Evolutionary conservation across 2,113 vertebrate genomes (phyloP).

Genomic region (Tetraodon nigroviridis): DNA sequence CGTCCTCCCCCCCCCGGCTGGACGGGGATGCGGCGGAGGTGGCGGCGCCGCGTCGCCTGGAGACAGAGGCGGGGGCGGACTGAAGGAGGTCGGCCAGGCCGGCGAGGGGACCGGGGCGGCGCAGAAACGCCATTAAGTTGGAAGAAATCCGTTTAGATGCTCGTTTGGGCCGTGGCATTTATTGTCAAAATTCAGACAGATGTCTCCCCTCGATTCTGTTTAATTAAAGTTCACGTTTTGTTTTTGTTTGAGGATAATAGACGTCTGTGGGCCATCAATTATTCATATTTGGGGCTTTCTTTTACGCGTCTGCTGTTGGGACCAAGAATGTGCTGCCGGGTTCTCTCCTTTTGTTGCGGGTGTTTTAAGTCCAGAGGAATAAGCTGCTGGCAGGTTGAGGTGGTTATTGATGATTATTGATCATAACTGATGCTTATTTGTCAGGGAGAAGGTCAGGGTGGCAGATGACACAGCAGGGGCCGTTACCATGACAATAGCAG

Average conservation of each 20-base stretch:
- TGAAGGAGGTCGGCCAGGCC: slow-evolving; percentile 27
- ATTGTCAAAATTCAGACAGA: too few species aligned
- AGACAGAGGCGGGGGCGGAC: slow-evolving; percentile 40
- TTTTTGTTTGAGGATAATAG: too few species aligned
- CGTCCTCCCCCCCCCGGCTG: slow-evolving; percentile 5
- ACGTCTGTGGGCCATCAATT: too few species aligned
- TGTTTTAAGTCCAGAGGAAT: slow-evolving; percentile 1
- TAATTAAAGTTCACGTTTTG: too few species aligned
- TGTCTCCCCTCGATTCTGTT: too few species aligned
- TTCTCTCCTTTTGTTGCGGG: not conserved
- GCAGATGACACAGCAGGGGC: slow-evolving; percentile 35
- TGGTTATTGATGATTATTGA: slow-evolving; percentile 44
- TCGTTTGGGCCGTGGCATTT: too few species aligned
- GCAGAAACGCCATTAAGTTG: not conserved
- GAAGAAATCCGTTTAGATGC: too few species aligned
- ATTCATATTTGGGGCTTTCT: not conserved
- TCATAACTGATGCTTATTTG: slow-evolving; percentile 33
- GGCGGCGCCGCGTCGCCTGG: slow-evolving; percentile 42
- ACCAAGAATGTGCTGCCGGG: not conserved
- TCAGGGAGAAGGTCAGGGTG: slow-evolving; percentile 51
- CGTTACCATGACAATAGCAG: slow-evolving; percentile 49
- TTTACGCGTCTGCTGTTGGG: not conserved
- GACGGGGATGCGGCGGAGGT: slow-evolving; percentile 31
- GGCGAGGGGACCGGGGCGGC: slow-evolving; percentile 7
- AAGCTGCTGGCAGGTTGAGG: slow-evolving; percentile 17